Evolutionary conservation across 2,888 invertebrate genomes (phyloP).

Genomic region (Lacanobia oleracea): DNA sequence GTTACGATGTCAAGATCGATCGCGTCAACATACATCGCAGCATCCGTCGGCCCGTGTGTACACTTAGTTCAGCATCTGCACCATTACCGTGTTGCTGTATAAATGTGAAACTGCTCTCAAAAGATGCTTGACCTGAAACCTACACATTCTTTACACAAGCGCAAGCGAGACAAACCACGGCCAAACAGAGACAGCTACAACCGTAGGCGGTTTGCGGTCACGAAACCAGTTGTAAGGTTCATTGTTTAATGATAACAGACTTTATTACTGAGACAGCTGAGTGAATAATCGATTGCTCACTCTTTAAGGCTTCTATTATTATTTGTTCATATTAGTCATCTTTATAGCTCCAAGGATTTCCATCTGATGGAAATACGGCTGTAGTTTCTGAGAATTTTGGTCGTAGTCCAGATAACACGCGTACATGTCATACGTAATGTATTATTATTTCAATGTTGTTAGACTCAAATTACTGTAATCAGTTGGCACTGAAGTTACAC

Average conservation of each 20-base stretch:
- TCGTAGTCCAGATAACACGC: constrained; percentile 21
- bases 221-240: constrained; percentile 81
- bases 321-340: constrained; percentile 79
- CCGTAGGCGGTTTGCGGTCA: constrained; percentile 79
- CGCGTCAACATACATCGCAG: constrained; percentile 1
- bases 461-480: constrained; percentile 18
- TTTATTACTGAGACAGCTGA: constrained; percentile 66
- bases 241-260: constrained; percentile 67
- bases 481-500: constrained; percentile 13
- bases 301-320: constrained; percentile 69
- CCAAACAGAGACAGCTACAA: constrained; percentile 65
- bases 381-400: constrained; percentile 34
- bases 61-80: constrained; percentile 30
- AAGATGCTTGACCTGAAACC: constrained; percentile 81
- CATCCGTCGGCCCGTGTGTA: not conserved
- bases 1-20: constrained; percentile 42
- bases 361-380: constrained; percentile 55
- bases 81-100: constrained; percentile 44
- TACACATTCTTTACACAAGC: constrained; percentile 73
- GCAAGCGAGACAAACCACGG: constrained; percentile 68
- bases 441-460: constrained; percentile 11
- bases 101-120: constrained; percentile 60
- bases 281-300: constrained; percentile 67
- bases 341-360: constrained; percentile 64
- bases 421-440: constrained; percentile 4